Evolutionary conservation across 1,140 invertebrate species (phyloP).

Genomic region (Drosophila rufa): DNA sequence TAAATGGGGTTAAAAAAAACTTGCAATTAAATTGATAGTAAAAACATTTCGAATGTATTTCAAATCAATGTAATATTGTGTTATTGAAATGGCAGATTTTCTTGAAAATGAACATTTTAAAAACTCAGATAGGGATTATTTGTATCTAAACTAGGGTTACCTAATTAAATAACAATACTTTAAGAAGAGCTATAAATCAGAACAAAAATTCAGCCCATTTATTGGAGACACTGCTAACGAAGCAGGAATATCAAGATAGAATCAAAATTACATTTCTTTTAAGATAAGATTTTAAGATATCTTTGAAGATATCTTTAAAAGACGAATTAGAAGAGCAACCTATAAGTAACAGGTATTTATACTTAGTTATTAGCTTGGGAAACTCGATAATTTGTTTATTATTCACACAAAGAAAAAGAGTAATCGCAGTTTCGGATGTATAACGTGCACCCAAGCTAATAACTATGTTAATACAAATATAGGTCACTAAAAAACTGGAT

Average conservation of each 20-base stretch:
- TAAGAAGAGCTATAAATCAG: neutral
- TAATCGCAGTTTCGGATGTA: neutral
- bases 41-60: neutral
- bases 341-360: too few species aligned
- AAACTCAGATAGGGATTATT: neutral
- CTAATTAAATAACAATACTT: conserved; percentile 7
- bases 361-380: neutral
- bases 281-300: neutral
- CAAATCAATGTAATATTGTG: neutral
- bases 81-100: neutral
- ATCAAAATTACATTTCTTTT: neutral
- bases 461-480: neutral
- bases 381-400: too few species aligned
- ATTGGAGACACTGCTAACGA: neutral
- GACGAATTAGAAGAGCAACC: neutral
- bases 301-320: too few species aligned
- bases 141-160: neutral
- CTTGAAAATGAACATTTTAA: too few species aligned
- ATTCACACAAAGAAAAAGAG: neutral
- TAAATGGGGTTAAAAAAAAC: neutral
- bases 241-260: neutral
- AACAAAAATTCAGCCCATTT: neutral
- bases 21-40: neutral
- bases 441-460: neutral
- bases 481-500: neutral